Conservation (phyloP, 2,888 invertebrate species). For the Conops quadrifasciatus region DNA sequence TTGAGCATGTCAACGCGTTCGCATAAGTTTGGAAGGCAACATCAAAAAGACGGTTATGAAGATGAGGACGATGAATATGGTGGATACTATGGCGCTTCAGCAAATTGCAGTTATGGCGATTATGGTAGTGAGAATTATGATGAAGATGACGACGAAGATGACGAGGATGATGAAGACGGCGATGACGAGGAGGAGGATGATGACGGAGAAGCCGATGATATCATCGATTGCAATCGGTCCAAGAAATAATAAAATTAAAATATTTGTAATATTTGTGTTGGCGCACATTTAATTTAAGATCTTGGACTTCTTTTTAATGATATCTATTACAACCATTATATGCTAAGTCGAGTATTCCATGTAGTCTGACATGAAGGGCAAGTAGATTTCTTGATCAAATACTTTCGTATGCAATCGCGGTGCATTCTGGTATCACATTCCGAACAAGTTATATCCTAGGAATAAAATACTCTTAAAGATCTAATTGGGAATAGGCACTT, state of each 20-base stretch:
- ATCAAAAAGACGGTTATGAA: constrained; percentile 70
- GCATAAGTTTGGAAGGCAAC: constrained; percentile 90
- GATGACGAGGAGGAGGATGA: constrained; percentile 51
- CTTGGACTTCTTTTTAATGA: neutral
- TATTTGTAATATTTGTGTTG: neutral
- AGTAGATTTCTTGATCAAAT: constrained; percentile 48
- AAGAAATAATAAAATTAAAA: constrained; percentile 31
- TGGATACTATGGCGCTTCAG: constrained; percentile 53
- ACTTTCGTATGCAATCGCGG: constrained; percentile 50
- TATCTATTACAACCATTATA: constrained; percentile 10
- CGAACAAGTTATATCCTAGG: constrained; percentile 49
- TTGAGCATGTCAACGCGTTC: constrained; percentile 94
- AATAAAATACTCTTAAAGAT: constrained; percentile 5
- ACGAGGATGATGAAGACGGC: constrained; percentile 52
- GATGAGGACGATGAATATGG: constrained; percentile 71
- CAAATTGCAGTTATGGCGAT: constrained; percentile 41
- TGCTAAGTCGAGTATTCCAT: constrained; percentile 48
- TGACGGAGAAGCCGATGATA: constrained; percentile 47
- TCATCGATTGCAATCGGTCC: constrained; percentile 45
- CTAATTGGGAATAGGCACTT: too few relatives aligned
- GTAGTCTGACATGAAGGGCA: constrained; percentile 49
- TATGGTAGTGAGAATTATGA: constrained; percentile 39
- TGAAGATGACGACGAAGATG: constrained; percentile 46
- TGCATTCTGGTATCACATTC: constrained; percentile 50
- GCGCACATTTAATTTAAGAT: neutral